Evolutionary conservation across 2,888 invertebrate species (phyloP).

Genomic region (Dicroscelio sp.): DNA sequence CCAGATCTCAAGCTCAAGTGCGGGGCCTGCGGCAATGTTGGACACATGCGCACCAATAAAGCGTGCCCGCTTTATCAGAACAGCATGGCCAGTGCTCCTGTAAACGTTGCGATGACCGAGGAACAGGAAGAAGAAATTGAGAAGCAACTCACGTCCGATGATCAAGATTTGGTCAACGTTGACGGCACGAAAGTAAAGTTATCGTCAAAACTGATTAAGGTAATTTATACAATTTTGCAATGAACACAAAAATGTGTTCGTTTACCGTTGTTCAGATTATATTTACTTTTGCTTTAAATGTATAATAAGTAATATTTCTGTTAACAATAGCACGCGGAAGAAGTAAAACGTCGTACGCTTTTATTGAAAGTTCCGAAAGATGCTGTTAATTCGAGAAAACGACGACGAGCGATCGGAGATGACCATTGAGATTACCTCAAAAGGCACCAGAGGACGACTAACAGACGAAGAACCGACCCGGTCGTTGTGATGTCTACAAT

Average conservation of each 20-base stretch:
- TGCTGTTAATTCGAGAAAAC: constrained; percentile 93
- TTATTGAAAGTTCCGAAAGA: constrained; percentile 96
- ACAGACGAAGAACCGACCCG: constrained; percentile 98
- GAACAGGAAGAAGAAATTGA: constrained; percentile 96
- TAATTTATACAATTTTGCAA: constrained; percentile 86
- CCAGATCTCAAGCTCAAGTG: constrained; percentile 97
- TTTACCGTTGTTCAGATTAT: too few relatives aligned
- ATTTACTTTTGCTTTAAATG: too few relatives aligned
- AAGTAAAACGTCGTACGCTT: constrained; percentile 95
- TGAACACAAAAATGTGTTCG: too few relatives aligned
- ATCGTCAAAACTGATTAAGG: constrained; percentile 96
- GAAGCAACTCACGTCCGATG: constrained; percentile 95
- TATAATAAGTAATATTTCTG: not conserved
- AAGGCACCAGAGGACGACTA: constrained; percentile 95
- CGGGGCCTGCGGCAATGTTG: constrained; percentile 98
- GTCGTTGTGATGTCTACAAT: constrained; percentile 98
- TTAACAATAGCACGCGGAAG: constrained; percentile 94
- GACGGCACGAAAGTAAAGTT: constrained; percentile 98
- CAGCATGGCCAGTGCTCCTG: constrained; percentile 92
- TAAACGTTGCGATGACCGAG: constrained; percentile 95
- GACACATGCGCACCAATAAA: constrained; percentile 97
- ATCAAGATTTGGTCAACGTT: constrained; percentile 97
- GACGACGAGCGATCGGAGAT: constrained; percentile 93
- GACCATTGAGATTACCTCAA: constrained; percentile 98
- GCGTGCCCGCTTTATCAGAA: constrained; percentile 98